phyloP scores from a whole-genome alignment of 2,113 vertebrate genomes.

The Phylloscopus whistleri region DNA sequence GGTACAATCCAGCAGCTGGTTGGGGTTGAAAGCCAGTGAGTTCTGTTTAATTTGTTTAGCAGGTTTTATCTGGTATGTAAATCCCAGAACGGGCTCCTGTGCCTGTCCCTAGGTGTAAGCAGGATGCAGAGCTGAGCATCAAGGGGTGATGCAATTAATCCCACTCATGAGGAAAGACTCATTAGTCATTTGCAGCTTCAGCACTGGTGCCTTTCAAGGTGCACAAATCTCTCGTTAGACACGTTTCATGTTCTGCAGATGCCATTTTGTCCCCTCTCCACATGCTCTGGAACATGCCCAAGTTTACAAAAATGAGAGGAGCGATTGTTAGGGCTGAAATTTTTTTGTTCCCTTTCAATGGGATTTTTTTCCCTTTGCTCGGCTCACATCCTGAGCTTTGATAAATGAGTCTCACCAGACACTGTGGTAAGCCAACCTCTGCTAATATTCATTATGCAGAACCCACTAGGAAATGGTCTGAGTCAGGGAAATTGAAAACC shows the following conservation, averaged over 20 bases:
- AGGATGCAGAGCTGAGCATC: neutral
- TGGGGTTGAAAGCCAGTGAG: neutral
- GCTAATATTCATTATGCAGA: constrained; percentile 65
- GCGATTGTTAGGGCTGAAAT: constrained; percentile 42
- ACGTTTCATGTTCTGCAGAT: constrained; percentile 41
- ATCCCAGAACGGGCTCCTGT: neutral
- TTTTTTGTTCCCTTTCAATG: constrained; percentile 47
- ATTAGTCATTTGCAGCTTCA: constrained; percentile 3
- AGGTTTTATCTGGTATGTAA: neutral
- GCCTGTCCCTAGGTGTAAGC: neutral
- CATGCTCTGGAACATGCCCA: constrained; percentile 51
- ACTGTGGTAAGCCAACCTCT: constrained; percentile 62
- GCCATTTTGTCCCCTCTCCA: constrained; percentile 16
- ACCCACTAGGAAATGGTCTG: constrained; percentile 54
- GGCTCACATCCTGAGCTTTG: constrained; percentile 47
- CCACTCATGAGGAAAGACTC: neutral
- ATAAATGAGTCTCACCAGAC: constrained; percentile 59
- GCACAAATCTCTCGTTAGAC: constrained; percentile 9
- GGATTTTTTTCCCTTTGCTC: constrained; percentile 25
- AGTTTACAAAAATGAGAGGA: constrained; percentile 40
- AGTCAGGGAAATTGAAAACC: constrained; percentile 48
- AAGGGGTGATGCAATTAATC: constrained; percentile 23
- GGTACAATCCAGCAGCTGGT: neutral
- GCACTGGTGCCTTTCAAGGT: constrained; percentile 30
- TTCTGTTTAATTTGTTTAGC: neutral